Percentiles rank a stretch among this genome's conserved stretches.
phyloP scores from a whole-genome alignment of 1,140 invertebrate genomes.

The Patella vulgata region DNA sequence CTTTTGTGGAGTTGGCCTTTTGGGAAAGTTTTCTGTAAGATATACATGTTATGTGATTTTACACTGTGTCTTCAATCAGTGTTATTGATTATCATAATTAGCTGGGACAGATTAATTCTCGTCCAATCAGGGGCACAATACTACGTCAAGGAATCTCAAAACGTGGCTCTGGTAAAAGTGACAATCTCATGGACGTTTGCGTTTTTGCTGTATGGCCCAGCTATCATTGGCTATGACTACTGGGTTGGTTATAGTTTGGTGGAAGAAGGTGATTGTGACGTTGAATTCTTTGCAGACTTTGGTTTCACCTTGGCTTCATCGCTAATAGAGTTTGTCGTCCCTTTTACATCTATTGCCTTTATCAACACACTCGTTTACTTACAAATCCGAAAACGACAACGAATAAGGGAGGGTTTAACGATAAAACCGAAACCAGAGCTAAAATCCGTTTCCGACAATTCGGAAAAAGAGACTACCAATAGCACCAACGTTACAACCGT shows the following conservation, averaged over 20 bases:
- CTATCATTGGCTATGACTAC: conserved; percentile 48
- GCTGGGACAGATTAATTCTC: conserved; percentile 40
- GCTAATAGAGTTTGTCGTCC: conserved; percentile 43
- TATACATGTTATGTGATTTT: conserved; percentile 46
- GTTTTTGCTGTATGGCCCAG: conserved; percentile 43
- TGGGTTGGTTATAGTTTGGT: conserved; percentile 33
- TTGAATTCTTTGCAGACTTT: conserved; percentile 40
- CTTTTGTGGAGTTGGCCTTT: conserved; percentile 36
- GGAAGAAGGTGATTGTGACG: conserved; percentile 36
- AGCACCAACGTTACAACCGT: not conserved
- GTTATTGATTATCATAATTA: conserved; percentile 42
- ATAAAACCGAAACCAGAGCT: not conserved
- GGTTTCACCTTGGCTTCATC: conserved; percentile 36
- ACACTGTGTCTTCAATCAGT: conserved; percentile 40
- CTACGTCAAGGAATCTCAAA: conserved; percentile 22
- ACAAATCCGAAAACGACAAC: conserved; percentile 33
- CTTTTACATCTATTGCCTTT: conserved; percentile 26
- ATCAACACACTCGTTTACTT: conserved; percentile 38
- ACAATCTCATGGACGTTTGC: conserved; percentile 37
- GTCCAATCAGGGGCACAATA: conserved; percentile 36
- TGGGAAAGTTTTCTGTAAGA: conserved; percentile 45
- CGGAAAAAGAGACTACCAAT: not conserved
- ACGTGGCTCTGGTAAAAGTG: conserved; percentile 22
- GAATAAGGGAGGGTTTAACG: not conserved
- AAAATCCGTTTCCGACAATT: not conserved